Conservation (phyloP, 1,140 invertebrate genomes). For the Ridgeia piscesae region DNA sequence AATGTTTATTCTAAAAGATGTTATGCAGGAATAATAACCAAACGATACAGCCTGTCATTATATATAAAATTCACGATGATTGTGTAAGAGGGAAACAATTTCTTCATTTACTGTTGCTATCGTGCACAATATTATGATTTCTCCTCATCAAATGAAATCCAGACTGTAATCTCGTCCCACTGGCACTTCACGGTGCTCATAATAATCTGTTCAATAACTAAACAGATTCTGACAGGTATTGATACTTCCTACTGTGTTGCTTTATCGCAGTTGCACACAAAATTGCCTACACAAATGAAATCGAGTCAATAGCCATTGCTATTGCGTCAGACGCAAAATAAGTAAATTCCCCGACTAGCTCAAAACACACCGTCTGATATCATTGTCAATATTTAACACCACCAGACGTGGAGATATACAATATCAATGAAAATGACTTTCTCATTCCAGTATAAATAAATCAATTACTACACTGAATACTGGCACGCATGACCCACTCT, state of each 20-base stretch:
- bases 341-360: too few relatives aligned
- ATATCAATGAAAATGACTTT: too few relatives aligned
- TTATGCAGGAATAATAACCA: neutral
- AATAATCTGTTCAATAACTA: neutral
- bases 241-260: neutral
- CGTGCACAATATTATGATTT: neutral
- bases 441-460: too few relatives aligned
- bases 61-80: neutral
- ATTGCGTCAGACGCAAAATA: too few relatives aligned
- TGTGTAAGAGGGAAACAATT: neutral
- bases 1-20: too few relatives aligned
- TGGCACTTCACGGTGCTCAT: neutral
- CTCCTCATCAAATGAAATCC: neutral
- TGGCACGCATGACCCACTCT: too few relatives aligned
- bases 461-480: too few relatives aligned
- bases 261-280: neutral
- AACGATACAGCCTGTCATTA: neutral
- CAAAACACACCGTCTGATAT: neutral
- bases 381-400: neutral
- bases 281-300: neutral
- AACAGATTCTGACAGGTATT: neutral
- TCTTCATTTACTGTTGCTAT: neutral
- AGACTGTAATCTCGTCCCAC: neutral
- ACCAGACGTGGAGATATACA: too few relatives aligned
- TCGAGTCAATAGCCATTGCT: neutral